Conservation (phyloP, 1,140 invertebrate species). For the Muscidifurax raptorellus region DNA sequence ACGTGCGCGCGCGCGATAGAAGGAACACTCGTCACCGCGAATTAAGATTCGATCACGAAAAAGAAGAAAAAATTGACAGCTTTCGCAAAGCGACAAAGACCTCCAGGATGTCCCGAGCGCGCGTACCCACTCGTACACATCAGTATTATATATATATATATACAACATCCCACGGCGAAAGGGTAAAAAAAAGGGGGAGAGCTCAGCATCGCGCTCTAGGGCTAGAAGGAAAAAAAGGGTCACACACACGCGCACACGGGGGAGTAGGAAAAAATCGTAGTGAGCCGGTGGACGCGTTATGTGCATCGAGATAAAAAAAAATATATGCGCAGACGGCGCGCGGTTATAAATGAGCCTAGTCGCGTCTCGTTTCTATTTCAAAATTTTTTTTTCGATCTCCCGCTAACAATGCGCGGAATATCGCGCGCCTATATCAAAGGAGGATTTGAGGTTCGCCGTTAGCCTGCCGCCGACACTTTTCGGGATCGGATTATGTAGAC, state of each 20-base stretch:
- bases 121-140: not conserved
- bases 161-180: constrained; percentile 26
- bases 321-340: not conserved
- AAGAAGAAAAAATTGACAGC: constrained; percentile 20
- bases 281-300: not conserved
- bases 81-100: constrained; percentile 9
- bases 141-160: too few species aligned
- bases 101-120: not conserved
- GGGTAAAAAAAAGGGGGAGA: constrained; percentile 43
- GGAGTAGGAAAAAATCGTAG: constrained; percentile 26
- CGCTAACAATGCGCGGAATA: not conserved
- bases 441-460: not conserved
- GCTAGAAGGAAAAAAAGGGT: constrained; percentile 29
- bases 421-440: not conserved
- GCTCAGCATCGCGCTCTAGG: not conserved
- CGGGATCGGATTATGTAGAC: not conserved
- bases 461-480: not conserved
- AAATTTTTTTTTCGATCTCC: not conserved
- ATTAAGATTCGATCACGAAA: not conserved
- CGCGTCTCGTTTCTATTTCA: not conserved
- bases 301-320: constrained; percentile 26
- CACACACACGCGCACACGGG: constrained; percentile 13
- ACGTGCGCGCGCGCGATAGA: too few species aligned
- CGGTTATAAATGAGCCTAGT: constrained; percentile 20
- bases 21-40: too few species aligned